phyloP scores from a whole-genome alignment of 2,888 invertebrate species.

The Belgica antarctica region DNA sequence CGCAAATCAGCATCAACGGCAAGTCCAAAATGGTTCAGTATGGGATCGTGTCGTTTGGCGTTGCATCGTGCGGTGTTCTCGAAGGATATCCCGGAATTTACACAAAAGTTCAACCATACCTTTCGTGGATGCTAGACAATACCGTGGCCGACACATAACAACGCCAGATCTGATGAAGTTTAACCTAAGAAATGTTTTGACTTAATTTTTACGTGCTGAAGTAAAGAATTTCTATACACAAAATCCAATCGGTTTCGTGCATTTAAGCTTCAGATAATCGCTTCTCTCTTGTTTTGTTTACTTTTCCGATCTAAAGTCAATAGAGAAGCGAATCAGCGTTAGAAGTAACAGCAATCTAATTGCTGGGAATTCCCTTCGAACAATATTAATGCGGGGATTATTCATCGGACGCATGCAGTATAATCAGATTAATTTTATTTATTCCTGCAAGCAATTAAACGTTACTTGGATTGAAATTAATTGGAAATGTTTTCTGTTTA shows the following conservation, averaged over 20 bases:
- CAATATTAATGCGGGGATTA: conserved; percentile 1
- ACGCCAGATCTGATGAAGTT: neutral
- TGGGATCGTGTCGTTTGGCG: conserved; percentile 49
- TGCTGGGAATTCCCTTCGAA: conserved; percentile 21
- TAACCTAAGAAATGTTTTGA: neutral
- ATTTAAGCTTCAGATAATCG: neutral
- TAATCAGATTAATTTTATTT: conserved; percentile 5
- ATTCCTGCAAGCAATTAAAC: neutral
- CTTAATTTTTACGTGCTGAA: neutral
- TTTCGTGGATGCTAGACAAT: conserved; percentile 25
- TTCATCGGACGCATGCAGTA: too few relatives aligned
- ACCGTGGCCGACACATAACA: too few relatives aligned
- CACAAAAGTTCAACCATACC: conserved; percentile 16
- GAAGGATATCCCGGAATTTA: conserved; percentile 34
- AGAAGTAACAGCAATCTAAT: neutral
- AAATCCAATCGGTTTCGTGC: neutral
- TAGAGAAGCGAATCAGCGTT: neutral
- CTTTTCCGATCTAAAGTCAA: conserved; percentile 15
- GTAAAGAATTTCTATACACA: neutral
- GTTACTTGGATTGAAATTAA: neutral
- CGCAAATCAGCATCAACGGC: conserved; percentile 45
- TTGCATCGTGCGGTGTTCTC: conserved; percentile 46
- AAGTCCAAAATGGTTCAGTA: conserved; percentile 46
- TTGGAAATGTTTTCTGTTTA: neutral
- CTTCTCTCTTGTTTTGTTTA: neutral